Conservation (phyloP, 2,888 invertebrate species). For the Mantis religiosa region DNA sequence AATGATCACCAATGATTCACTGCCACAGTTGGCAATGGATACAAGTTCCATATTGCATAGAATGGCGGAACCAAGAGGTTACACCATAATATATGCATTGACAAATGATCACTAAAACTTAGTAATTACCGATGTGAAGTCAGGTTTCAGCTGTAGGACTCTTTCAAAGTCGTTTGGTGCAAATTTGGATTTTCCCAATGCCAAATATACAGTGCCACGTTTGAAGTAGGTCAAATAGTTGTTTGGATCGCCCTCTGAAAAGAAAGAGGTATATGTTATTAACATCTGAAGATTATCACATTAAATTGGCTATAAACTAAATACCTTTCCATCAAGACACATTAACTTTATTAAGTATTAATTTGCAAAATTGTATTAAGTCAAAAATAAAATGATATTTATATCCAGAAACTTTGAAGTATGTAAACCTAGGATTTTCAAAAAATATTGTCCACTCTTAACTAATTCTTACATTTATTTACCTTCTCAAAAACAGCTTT, state of each 20-base stretch:
- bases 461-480: too few species aligned
- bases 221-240: conserved; percentile 96
- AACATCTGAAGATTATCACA: neutral
- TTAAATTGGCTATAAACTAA: too few species aligned
- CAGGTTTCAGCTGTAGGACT: conserved; percentile 90
- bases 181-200: conserved; percentile 91
- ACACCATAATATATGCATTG: neutral
- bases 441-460: too few species aligned
- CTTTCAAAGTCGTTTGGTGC: conserved; percentile 90
- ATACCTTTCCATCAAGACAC: too few species aligned
- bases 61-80: too few species aligned
- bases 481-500: too few species aligned
- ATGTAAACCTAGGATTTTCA: too few species aligned
- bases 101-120: neutral
- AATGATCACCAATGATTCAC: too few species aligned
- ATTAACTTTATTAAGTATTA: neutral
- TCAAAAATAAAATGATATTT: too few species aligned
- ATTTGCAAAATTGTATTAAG: neutral
- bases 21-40: too few species aligned
- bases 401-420: too few species aligned
- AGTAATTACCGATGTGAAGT: conserved; percentile 81
- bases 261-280: conserved; percentile 30
- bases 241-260: conserved; percentile 85
- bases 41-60: too few species aligned
- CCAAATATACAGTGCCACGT: conserved; percentile 92